A percentile compares a stretch with the other conserved stretches of the same genome.
Evolutionary conservation across 1,140 invertebrate species (phyloP).

Genomic region (Drosophila suzukii): DNA sequence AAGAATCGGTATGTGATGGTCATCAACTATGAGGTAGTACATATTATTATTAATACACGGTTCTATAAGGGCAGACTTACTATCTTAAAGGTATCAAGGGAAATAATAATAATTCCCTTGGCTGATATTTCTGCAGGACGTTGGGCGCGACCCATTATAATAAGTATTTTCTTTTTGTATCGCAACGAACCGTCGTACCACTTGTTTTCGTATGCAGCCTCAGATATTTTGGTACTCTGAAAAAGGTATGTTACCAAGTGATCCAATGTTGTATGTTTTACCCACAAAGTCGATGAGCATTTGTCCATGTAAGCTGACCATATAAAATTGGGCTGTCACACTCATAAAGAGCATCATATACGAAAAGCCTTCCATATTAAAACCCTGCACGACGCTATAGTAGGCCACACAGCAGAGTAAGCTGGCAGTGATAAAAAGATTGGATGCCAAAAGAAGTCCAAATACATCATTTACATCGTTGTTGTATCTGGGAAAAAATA

Average conservation of each 20-base stretch:
- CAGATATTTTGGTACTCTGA: conserved; percentile 43
- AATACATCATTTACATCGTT: conserved; percentile 47
- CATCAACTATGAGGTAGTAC: conserved; percentile 31
- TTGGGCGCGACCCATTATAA: conserved; percentile 52
- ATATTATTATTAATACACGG: no score
- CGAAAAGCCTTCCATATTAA: conserved; percentile 46
- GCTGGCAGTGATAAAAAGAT: conserved; percentile 49
- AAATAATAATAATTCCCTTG: conserved; percentile 45
- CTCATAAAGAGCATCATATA: conserved; percentile 46
- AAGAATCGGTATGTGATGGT: conserved; percentile 51
- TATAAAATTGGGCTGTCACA: conserved; percentile 50
- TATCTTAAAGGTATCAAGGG: conserved; percentile 51
- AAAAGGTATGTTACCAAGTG: neutral
- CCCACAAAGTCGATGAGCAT: conserved; percentile 42
- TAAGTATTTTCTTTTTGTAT: conserved; percentile 41
- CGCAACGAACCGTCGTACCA: conserved; percentile 47
- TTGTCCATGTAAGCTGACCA: conserved; percentile 57
- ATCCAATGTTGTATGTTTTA: neutral
- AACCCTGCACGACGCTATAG: conserved; percentile 40
- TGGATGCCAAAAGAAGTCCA: conserved; percentile 53
- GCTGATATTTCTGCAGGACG: conserved; percentile 40
- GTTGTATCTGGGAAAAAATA: conserved; percentile 27
- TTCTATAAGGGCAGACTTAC: conserved; percentile 6
- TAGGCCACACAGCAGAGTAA: conserved; percentile 40
- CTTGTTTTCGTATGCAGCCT: conserved; percentile 47